Evolutionary conservation across 2,113 vertebrate species (phyloP).

Genomic region (Saiga tatarica): DNA sequence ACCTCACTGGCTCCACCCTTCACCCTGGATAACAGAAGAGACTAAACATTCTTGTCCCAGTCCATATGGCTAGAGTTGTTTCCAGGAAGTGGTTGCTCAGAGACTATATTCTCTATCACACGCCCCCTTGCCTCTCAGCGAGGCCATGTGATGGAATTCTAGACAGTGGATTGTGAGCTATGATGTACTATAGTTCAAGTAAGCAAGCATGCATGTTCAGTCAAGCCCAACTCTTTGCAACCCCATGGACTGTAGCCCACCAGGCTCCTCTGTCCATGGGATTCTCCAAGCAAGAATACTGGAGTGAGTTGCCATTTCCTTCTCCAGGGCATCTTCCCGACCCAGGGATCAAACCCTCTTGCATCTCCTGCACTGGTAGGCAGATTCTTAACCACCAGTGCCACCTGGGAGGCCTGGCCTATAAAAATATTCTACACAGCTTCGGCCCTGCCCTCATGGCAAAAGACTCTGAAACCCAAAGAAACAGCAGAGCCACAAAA

Average conservation of each 20-base stretch:
- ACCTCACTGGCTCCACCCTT: background rate
- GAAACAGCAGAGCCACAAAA: background rate
- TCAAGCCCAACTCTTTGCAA: background rate
- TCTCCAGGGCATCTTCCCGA: background rate
- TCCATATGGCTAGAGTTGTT: no score
- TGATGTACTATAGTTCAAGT: background rate
- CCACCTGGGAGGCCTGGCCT: background rate
- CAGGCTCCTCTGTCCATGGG: background rate
- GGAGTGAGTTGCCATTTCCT: background rate
- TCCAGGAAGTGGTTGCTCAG: background rate
- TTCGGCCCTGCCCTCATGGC: background rate
- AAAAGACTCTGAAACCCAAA: background rate
- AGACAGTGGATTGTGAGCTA: background rate
- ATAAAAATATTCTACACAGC: background rate
- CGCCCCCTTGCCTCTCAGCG: background rate
- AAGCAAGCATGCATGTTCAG: background rate
- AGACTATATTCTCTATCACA: background rate
- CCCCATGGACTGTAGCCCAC: background rate
- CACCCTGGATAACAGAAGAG: background rate
- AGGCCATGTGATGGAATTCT: background rate
- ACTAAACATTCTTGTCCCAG: background rate
- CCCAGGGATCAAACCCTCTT: background rate
- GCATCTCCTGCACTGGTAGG: background rate
- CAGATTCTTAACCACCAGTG: background rate
- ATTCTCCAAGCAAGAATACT: background rate